Conservation (phyloP, 2,888 invertebrate genomes). For the Volucella bombylans region DNA sequence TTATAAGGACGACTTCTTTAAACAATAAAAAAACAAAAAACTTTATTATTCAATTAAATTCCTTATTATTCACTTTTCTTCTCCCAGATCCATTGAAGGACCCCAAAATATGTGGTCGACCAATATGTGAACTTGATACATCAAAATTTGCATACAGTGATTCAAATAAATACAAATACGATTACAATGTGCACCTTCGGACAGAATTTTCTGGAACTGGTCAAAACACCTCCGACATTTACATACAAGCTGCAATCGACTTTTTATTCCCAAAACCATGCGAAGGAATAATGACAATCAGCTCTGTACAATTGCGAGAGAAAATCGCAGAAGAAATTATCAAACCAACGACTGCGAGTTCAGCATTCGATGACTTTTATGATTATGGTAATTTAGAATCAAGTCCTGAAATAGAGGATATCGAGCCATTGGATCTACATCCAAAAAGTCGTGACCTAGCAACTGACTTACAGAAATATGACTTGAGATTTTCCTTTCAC, state of each 20-base stretch:
- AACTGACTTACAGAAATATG: constrained; percentile 84
- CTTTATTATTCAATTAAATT: not conserved
- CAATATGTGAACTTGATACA: constrained; percentile 84
- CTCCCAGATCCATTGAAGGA: constrained; percentile 87
- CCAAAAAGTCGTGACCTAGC: constrained; percentile 83
- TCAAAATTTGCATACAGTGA: constrained; percentile 80
- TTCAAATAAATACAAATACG: constrained; percentile 85
- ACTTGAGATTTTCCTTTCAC: constrained; percentile 90
- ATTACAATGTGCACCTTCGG: constrained; percentile 88
- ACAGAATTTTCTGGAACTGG: constrained; percentile 88
- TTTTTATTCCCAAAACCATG: constrained; percentile 88
- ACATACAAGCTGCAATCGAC: constrained; percentile 84
- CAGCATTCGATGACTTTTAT: constrained; percentile 80
- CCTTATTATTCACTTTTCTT: too few species aligned
- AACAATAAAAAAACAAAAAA: not conserved
- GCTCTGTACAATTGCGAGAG: constrained; percentile 85
- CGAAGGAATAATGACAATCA: constrained; percentile 87
- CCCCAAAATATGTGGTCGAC: constrained; percentile 88
- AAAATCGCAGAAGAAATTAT: constrained; percentile 80
- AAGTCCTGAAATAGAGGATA: constrained; percentile 38
- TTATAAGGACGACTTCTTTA: not conserved
- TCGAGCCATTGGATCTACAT: constrained; percentile 75
- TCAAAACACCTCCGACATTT: constrained; percentile 87
- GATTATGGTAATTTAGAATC: constrained; percentile 76
- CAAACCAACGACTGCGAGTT: constrained; percentile 81